Percentiles rank a stretch among this genome's conserved stretches.
Conservation (phyloP, 2,888 invertebrate species). For the Agonopterix arenella region DNA sequence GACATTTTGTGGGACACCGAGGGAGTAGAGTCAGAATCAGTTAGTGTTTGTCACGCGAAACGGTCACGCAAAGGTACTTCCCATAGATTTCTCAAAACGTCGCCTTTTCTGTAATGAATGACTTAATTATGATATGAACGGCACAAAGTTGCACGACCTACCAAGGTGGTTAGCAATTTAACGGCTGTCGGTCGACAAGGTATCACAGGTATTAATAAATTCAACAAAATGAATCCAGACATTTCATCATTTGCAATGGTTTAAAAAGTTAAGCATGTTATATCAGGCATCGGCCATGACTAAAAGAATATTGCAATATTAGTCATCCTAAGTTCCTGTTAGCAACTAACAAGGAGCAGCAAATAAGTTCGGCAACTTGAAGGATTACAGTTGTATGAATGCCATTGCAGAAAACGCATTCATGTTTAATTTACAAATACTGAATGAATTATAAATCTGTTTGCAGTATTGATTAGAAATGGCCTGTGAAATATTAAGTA, state of each 20-base stretch:
- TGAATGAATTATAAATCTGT: neutral
- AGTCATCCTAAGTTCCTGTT: slow-evolving; percentile 15
- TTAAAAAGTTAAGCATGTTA: too few species aligned
- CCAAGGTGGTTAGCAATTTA: neutral
- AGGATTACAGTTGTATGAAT: slow-evolving; percentile 12
- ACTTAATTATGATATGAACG: slow-evolving; percentile 30
- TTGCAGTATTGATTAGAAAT: neutral
- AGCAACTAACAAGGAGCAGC: slow-evolving; percentile 9
- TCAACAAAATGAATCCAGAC: too few species aligned
- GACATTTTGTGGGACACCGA: slow-evolving; percentile 46
- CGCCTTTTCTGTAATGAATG: slow-evolving; percentile 29
- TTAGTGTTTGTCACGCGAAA: slow-evolving; percentile 52
- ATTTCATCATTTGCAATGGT: too few species aligned
- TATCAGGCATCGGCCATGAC: too few species aligned
- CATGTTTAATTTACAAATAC: neutral
- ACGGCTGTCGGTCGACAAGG: neutral
- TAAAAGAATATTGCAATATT: slow-evolving; percentile 4
- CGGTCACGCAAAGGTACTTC: slow-evolving; percentile 57
- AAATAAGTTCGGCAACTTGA: slow-evolving; percentile 7
- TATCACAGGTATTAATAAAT: too few species aligned
- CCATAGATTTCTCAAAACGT: slow-evolving; percentile 43
- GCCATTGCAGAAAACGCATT: slow-evolving; percentile 1
- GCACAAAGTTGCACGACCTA: slow-evolving; percentile 6
- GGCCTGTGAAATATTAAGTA: slow-evolving; percentile 22
- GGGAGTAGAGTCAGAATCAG: slow-evolving; percentile 22